Evolutionary conservation across 2,888 invertebrate species (phyloP).

Genomic region (Willowsia nigromaculata): DNA sequence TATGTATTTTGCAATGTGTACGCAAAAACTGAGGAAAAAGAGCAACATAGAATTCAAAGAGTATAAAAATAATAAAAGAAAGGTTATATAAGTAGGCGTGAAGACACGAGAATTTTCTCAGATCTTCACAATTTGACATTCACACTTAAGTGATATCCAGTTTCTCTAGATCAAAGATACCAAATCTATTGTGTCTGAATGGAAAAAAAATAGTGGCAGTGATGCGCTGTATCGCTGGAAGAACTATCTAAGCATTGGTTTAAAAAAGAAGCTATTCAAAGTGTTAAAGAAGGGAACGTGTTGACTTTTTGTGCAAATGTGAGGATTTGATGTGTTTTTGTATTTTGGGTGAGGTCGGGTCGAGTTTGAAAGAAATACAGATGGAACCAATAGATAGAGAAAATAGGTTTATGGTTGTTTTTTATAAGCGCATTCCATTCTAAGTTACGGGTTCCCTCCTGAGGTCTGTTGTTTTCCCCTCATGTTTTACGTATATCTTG

Average conservation of each 20-base stretch:
- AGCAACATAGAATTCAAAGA: no score
- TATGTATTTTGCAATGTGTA: background rate
- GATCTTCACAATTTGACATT: slow-evolving; percentile 44
- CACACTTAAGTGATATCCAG: slow-evolving; percentile 54
- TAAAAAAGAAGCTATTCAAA: background rate
- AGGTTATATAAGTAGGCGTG: background rate
- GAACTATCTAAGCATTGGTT: background rate
- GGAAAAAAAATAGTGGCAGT: background rate
- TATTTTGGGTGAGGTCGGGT: background rate
- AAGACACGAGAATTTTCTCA: background rate
- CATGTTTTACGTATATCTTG: background rate
- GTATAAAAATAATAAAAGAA: no score
- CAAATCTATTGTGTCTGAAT: background rate
- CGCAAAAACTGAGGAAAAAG: no score
- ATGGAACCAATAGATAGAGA: background rate
- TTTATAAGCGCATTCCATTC: no score
- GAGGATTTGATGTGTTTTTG: background rate
- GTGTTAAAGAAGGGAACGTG: background rate
- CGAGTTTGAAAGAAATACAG: background rate
- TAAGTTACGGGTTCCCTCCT: background rate
- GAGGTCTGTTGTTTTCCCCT: background rate
- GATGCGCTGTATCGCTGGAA: background rate
- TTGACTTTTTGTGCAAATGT: background rate
- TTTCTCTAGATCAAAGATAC: slow-evolving; percentile 1
- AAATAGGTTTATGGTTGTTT: background rate